A percentile compares a stretch with the other conserved stretches of the same genome.
Evolutionary conservation across 2,113 vertebrate genomes (phyloP).

Genomic region (Myanophis thanlyinensis): DNA sequence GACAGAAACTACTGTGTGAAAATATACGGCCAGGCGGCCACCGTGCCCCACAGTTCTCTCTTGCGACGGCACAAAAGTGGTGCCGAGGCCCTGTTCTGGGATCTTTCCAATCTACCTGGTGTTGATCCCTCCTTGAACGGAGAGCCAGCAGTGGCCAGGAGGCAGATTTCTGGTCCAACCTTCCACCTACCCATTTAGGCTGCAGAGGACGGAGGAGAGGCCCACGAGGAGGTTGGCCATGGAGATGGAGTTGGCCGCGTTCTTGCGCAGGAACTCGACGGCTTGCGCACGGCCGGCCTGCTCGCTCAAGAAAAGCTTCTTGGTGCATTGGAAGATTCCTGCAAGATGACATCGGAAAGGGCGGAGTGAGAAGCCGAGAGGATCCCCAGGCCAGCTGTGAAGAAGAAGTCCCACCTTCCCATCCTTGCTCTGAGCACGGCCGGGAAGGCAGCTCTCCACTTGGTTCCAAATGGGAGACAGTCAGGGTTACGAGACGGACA

Average conservation of each 20-base stretch:
- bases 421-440: neutral
- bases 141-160: neutral
- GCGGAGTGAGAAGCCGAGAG: neutral
- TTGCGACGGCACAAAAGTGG: neutral
- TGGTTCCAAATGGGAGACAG: neutral
- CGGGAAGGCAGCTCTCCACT: neutral
- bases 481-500: neutral
- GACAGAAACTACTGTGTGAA: neutral
- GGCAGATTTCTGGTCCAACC: neutral
- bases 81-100: neutral
- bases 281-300: conserved; percentile 49
- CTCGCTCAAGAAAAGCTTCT: conserved; percentile 75
- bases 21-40: neutral
- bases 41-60: neutral
- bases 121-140: neutral
- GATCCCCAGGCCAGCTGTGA: neutral
- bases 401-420: neutral
- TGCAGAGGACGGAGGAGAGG: conserved; percentile 87
- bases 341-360: conserved; percentile 51
- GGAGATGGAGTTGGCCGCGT: conserved; percentile 84
- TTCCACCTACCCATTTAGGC: conserved; percentile 78
- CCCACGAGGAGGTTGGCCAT: conserved; percentile 86
- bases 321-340: conserved; percentile 78
- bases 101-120: neutral
- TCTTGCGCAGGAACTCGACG: conserved; percentile 83